Percentiles rank a stretch among this genome's conserved stretches.
phyloP scores from a whole-genome alignment of 2,113 vertebrate genomes.

The Fregata magnificens region DNA sequence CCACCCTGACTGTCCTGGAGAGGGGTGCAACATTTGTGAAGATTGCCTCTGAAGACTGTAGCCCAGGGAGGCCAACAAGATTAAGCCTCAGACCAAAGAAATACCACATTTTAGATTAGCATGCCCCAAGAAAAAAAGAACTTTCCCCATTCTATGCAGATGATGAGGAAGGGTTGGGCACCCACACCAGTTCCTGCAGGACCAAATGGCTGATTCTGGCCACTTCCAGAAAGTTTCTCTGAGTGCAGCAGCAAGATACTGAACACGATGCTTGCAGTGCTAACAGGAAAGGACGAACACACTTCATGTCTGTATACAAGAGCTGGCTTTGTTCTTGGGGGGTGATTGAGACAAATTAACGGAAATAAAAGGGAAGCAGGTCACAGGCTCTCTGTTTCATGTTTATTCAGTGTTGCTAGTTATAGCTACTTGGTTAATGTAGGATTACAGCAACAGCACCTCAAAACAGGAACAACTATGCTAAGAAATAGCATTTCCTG shows the following conservation, averaged over 20 bases:
- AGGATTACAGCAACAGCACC: background rate
- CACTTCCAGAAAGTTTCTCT: background rate
- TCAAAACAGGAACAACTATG: background rate
- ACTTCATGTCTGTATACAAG: background rate
- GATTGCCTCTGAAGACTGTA: background rate
- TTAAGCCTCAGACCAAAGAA: background rate
- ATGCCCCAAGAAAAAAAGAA: too few species aligned
- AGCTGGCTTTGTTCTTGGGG: background rate
- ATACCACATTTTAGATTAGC: background rate
- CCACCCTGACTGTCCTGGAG: background rate
- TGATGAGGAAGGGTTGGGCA: background rate
- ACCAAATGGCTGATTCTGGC: background rate
- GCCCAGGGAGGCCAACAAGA: background rate
- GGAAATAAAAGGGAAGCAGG: conserved; percentile 29
- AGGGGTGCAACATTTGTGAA: background rate
- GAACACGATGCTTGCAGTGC: accelerated
- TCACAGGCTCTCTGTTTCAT: background rate
- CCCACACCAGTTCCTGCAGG: background rate
- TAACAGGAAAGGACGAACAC: accelerated
- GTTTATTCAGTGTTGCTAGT: background rate
- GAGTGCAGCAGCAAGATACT: background rate
- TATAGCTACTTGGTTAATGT: background rate
- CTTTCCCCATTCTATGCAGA: background rate
- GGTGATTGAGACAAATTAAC: background rate
- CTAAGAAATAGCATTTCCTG: background rate